phyloP scores from a whole-genome alignment of 2,888 invertebrate species.

The Lasioglossum marginatum region DNA sequence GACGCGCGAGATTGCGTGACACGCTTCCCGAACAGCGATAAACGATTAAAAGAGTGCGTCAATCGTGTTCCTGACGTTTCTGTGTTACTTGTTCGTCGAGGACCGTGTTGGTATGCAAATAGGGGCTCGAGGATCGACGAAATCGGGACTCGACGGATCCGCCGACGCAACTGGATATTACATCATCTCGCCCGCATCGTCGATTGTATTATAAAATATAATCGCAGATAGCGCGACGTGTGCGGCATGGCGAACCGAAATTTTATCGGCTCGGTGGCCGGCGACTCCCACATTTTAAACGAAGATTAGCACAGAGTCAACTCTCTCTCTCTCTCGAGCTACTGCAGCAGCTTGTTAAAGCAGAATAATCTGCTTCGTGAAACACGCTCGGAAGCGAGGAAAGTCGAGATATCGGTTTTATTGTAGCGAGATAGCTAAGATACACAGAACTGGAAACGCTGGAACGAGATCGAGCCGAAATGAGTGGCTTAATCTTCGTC shows the following conservation, averaged over 20 bases:
- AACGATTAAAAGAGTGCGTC: neutral
- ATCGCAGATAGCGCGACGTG: neutral
- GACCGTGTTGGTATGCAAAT: conserved; percentile 1
- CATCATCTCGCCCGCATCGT: conserved; percentile 23
- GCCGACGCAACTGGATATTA: neutral
- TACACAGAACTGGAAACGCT: neutral
- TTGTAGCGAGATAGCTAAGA: conserved; percentile 1
- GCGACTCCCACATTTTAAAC: conserved; percentile 34
- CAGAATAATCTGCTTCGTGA: neutral
- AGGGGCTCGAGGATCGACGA: no score
- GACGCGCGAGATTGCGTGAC: neutral
- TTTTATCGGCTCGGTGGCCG: conserved; percentile 10
- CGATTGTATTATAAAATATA: conserved; percentile 15
- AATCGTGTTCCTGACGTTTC: neutral
- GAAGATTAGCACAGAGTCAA: neutral
- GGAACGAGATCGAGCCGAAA: neutral
- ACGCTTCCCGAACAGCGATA: neutral
- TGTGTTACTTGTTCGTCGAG: neutral
- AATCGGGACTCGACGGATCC: neutral
- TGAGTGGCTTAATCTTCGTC: neutral
- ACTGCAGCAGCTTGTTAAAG: neutral
- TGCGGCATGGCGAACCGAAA: neutral
- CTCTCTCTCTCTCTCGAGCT: neutral
- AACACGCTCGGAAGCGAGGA: neutral
- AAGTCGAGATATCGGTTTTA: conserved; percentile 13